A percentile compares a stretch with the other conserved stretches of the same genome.
These are phyloP conservation scores for Eurosta solidaginis DNA, from an alignment of 1,140 invertebrate species.

Conservation along the genomic window DNA sequence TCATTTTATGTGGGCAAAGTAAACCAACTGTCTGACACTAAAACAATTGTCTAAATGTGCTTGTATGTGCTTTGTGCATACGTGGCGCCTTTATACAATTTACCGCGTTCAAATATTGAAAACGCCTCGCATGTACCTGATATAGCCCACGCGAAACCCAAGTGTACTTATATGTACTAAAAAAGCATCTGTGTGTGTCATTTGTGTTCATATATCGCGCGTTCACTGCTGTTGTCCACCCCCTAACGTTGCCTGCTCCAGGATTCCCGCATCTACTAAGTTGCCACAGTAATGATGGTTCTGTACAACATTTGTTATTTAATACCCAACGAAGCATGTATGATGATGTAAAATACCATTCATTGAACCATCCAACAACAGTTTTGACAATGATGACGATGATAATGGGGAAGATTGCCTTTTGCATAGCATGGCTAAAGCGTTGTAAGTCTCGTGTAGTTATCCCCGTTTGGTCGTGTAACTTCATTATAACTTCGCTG, in stretches of 20 bases:
- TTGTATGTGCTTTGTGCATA: background rate
- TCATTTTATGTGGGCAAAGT: background rate
- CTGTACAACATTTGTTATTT: conserved; percentile 8
- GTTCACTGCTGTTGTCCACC: background rate
- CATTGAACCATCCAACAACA: background rate
- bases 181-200: too few species aligned
- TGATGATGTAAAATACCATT: background rate
- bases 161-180: too few species aligned
- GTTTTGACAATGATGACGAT: background rate
- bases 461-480: background rate
- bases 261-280: background rate
- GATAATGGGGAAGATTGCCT: background rate
- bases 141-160: too few species aligned
- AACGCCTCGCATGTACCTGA: too few species aligned
- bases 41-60: background rate
- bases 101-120: background rate
- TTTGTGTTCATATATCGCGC: too few species aligned
- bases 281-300: background rate
- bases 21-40: background rate
- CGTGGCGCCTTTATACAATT: background rate
- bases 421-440: too few species aligned
- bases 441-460: too few species aligned
- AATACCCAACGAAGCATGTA: conserved; percentile 18
- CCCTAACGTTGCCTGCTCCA: background rate
- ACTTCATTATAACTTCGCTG: background rate